Evolutionary conservation across 2,113 vertebrate genomes (phyloP).

Genomic region (Tupaia tana): DNA sequence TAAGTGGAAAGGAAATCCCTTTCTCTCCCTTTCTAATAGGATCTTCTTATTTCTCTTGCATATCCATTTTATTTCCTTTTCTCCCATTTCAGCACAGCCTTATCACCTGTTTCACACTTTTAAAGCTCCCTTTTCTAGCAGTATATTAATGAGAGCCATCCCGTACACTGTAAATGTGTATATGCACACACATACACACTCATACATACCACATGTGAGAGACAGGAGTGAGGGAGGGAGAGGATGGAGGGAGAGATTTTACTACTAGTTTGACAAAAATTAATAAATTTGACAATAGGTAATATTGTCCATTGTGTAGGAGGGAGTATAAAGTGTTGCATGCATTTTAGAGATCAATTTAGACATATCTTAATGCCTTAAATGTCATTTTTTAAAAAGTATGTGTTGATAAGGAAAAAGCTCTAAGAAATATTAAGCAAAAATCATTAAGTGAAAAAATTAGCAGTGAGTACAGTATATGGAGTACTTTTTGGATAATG

Average conservation of each 20-base stretch:
- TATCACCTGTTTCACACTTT: background rate
- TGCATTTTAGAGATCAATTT: slow-evolving; percentile 8
- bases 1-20: background rate
- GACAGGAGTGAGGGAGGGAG: background rate
- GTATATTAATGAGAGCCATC: background rate
- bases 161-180: background rate
- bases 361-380: slow-evolving; percentile 47
- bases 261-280: slow-evolving; percentile 2
- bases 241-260: background rate
- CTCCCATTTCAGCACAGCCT: background rate
- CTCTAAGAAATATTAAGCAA: background rate
- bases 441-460: slow-evolving; percentile 33
- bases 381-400: background rate
- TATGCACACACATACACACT: background rate
- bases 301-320: slow-evolving; percentile 13
- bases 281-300: slow-evolving; percentile 7
- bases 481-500: background rate
- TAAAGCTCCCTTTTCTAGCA: slow-evolving; percentile 25
- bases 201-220: background rate
- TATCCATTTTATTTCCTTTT: slow-evolving; percentile 22
- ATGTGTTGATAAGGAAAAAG: background rate
- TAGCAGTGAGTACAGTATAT: background rate
- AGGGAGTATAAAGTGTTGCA: background rate
- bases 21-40: slow-evolving; percentile 21
- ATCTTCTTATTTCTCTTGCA: slow-evolving; percentile 44